phyloP scores from a whole-genome alignment of 2,113 vertebrate species.

The Geococcyx californianus region DNA sequence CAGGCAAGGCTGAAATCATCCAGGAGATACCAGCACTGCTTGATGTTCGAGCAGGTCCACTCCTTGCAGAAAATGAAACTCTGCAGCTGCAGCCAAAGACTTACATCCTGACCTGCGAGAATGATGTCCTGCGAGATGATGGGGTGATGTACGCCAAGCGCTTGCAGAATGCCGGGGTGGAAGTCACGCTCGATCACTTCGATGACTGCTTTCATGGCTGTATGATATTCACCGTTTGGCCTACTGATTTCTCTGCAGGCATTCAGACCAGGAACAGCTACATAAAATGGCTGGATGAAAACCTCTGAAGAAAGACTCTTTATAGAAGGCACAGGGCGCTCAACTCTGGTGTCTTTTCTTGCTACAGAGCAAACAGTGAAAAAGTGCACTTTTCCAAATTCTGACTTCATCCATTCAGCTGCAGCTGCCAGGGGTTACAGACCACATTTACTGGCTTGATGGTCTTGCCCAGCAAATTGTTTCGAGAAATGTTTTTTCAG shows the following conservation, averaged over 20 bases:
- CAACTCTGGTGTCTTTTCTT: not conserved
- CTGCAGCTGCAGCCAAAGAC: conserved; percentile 83
- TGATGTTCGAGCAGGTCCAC: conserved; percentile 83
- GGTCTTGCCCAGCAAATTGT: not conserved
- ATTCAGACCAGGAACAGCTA: conserved; percentile 83
- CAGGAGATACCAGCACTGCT: conserved; percentile 80
- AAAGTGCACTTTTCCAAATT: conserved; percentile 11
- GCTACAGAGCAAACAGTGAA: not conserved
- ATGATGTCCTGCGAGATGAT: conserved; percentile 91
- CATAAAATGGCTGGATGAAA: conserved; percentile 88
- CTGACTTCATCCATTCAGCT: not conserved
- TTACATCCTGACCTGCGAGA: conserved; percentile 93
- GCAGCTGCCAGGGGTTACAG: not conserved
- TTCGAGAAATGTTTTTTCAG: not conserved
- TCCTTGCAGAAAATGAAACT: conserved; percentile 81
- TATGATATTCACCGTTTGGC: conserved; percentile 89
- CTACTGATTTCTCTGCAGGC: conserved; percentile 84
- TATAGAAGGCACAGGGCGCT: not conserved
- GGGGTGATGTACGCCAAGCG: conserved; percentile 90
- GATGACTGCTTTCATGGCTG: conserved; percentile 94
- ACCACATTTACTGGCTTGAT: not conserved
- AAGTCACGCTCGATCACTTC: conserved; percentile 89
- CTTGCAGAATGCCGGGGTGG: conserved; percentile 83
- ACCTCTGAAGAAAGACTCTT: conserved; percentile 75
- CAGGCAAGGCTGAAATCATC: conserved; percentile 75